A percentile compares a stretch with the other conserved stretches of the same genome.
phyloP scores from a whole-genome alignment of 1,140 invertebrate species.

The Metaphire vulgaris region DNA sequence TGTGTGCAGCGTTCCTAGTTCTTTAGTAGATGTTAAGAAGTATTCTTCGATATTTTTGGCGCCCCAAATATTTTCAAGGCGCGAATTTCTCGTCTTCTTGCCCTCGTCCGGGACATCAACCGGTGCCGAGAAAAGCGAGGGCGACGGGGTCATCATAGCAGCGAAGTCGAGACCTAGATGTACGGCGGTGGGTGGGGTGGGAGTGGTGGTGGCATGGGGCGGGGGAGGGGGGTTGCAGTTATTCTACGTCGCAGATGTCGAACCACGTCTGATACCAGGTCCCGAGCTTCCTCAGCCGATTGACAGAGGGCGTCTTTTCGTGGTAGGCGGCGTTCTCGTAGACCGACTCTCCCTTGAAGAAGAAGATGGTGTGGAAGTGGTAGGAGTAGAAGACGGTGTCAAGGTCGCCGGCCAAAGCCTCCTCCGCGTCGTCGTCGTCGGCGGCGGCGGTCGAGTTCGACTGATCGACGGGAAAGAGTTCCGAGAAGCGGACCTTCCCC shows the following conservation, averaged over 20 bases:
- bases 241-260: conserved; percentile 22
- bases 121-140: no score
- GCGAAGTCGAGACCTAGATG: no score
- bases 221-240: no score
- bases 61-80: no score
- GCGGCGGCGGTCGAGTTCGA: conserved; percentile 28
- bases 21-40: no score
- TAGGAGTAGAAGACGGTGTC: conserved; percentile 54
- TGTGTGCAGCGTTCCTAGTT: no score
- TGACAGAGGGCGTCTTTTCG: not conserved
- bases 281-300: not conserved
- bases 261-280: conserved; percentile 18
- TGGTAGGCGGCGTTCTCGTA: conserved; percentile 10
- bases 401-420: conserved; percentile 39
- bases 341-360: conserved; percentile 43
- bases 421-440: conserved; percentile 35
- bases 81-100: no score
- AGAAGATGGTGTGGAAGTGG: conserved; percentile 48
- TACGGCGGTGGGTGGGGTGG: no score
- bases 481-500: conserved; percentile 43
- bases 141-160: no score
- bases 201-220: no score
- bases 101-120: no score
- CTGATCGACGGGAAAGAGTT: conserved; percentile 38
- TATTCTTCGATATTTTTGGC: no score